Conservation (phyloP, 2,888 invertebrate species). For the Andrena haemorrhoa region DNA sequence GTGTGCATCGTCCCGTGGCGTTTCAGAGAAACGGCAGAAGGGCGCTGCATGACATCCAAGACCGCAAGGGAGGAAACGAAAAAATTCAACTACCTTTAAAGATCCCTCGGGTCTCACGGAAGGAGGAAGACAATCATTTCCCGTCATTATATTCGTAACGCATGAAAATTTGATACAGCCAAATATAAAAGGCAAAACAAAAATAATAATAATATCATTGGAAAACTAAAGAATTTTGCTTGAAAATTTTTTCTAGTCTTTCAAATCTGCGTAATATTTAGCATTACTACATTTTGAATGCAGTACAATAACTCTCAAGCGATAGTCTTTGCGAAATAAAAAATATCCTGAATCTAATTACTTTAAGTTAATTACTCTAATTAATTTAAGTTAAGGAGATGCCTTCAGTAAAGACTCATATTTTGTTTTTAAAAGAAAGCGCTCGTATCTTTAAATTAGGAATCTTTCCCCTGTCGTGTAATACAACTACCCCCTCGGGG, state of each 20-base stretch:
- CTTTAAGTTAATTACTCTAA: not conserved
- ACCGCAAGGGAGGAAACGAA: constrained; percentile 39
- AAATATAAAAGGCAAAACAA: not conserved
- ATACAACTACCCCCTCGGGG: not conserved
- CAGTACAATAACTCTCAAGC: too few relatives aligned
- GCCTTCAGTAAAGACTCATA: not conserved
- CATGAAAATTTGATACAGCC: not conserved
- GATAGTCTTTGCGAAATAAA: not conserved
- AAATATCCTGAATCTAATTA: not conserved
- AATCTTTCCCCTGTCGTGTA: not conserved
- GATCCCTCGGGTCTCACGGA: constrained; percentile 5
- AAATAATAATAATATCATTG: too few relatives aligned
- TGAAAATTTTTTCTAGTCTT: too few relatives aligned
- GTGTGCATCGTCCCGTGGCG: constrained; percentile 38
- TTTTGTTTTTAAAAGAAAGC: too few relatives aligned
- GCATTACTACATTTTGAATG: too few relatives aligned
- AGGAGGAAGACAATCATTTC: constrained; percentile 12
- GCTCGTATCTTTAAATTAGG: too few relatives aligned
- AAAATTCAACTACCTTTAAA: constrained; percentile 36
- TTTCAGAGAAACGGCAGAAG: constrained; percentile 8
- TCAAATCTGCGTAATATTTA: too few relatives aligned
- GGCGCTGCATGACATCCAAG: not conserved
- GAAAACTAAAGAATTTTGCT: too few relatives aligned
- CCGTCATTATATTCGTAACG: not conserved
- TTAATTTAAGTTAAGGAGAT: not conserved